A percentile compares a stretch with the other conserved stretches of the same genome.
phyloP scores from a whole-genome alignment of 1,140 invertebrate genomes.

The Magallana ariakensis region DNA sequence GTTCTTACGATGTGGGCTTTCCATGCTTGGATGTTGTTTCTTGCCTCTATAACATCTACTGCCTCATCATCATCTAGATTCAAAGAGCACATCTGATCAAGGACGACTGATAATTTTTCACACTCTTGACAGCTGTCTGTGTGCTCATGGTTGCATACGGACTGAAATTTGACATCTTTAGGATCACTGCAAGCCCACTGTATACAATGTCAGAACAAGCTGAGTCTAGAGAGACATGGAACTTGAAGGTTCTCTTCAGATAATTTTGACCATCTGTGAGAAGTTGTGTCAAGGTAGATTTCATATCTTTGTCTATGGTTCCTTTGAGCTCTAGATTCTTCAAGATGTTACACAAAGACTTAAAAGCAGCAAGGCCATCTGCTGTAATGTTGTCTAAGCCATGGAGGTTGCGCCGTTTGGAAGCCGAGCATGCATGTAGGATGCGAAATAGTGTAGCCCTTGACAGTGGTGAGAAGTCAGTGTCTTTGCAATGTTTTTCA shows the following conservation, averaged over 20 bases:
- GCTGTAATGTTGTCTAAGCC: slow-evolving; percentile 49
- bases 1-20: slow-evolving; percentile 42
- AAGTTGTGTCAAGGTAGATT: background rate
- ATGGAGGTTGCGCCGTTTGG: slow-evolving; percentile 34
- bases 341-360: background rate
- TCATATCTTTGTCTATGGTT: background rate
- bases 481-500: slow-evolving; percentile 18
- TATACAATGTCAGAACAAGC: slow-evolving; percentile 46
- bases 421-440: slow-evolving; percentile 36
- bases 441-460: slow-evolving; percentile 44
- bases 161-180: slow-evolving; percentile 35
- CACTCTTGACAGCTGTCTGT: background rate
- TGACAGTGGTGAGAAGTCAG: slow-evolving; percentile 17
- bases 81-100: too few relatives aligned
- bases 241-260: slow-evolving; percentile 43
- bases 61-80: slow-evolving; percentile 21
- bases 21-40: background rate
- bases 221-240: background rate
- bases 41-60: background rate
- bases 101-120: background rate
- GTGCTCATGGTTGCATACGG: slow-evolving; percentile 30
- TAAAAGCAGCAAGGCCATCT: slow-evolving; percentile 38
- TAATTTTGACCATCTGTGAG: background rate
- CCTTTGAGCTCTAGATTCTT: background rate
- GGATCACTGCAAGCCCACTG: slow-evolving; percentile 27